These are phyloP conservation scores for Toxotes chatareus DNA, from an alignment of 2,113 vertebrate species.

Conservation along the genomic window DNA sequence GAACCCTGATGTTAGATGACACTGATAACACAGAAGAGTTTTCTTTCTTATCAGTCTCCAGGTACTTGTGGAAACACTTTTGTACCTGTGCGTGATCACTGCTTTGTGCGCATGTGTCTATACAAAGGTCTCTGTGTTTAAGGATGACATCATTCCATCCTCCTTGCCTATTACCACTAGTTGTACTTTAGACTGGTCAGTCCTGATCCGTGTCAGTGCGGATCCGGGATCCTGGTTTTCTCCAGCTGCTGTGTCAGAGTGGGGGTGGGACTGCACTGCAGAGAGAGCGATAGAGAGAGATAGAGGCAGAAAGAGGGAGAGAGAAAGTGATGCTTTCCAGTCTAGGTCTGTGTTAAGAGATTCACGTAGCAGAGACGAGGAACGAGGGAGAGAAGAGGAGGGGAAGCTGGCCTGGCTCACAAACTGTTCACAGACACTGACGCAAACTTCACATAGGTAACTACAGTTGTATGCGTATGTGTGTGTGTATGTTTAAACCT, in stretches of 20 bases:
- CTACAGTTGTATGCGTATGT: conserved; percentile 17
- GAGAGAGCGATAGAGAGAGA: conserved; percentile 52
- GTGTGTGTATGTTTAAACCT: not conserved
- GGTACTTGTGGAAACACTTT: not conserved
- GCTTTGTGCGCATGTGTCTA: not conserved
- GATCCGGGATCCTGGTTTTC: conserved; percentile 73
- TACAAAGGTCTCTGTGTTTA: conserved; percentile 3
- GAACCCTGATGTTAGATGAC: conserved; percentile 21
- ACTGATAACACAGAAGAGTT: conserved; percentile 22
- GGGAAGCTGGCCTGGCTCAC: conserved; percentile 40
- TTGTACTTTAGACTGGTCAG: conserved; percentile 42
- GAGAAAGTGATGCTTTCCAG: conserved; percentile 40
- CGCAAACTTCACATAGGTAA: conserved; percentile 65
- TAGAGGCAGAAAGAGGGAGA: conserved; percentile 10
- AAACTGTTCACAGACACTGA: conserved; percentile 45
- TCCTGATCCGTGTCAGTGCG: conserved; percentile 61
- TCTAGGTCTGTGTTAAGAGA: conserved; percentile 36
- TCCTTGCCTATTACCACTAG: conserved; percentile 4
- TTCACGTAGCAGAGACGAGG: conserved; percentile 51
- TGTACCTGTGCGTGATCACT: not conserved
- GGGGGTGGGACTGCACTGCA: conserved; percentile 81
- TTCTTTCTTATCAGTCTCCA: conserved; percentile 25
- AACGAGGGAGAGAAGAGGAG: conserved; percentile 43
- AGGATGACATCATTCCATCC: conserved; percentile 63
- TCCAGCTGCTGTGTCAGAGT: conserved; percentile 66